These are phyloP conservation scores for Carduelis carduelis DNA, from an alignment of 2,797 vertebrate species.

Conservation along the genomic window DNA sequence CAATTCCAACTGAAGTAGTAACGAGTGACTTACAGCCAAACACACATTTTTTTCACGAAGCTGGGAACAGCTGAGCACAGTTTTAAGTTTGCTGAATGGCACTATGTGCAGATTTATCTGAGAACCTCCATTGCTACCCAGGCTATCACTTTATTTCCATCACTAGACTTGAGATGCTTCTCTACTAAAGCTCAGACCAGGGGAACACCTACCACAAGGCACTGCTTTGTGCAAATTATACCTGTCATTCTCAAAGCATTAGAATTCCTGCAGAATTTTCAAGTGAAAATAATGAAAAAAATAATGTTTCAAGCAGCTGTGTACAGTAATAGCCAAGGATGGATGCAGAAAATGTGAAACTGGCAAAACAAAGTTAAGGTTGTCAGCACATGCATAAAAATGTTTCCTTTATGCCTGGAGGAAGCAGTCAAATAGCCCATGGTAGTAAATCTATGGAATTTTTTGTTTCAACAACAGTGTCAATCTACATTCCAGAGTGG, in stretches of 20 bases:
- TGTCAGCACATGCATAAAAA: constrained; percentile 60
- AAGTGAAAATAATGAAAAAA: not conserved
- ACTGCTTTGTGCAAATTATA: not conserved
- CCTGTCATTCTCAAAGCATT: not conserved
- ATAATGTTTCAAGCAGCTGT: not conserved
- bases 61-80: not conserved
- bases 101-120: not conserved
- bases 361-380: constrained; percentile 58
- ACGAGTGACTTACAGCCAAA: not conserved
- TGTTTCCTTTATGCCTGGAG: not conserved
- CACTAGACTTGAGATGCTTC: not conserved
- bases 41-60: not conserved
- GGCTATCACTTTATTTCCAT: not conserved
- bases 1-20: not conserved
- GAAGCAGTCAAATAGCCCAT: not conserved
- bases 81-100: not conserved
- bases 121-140: not conserved
- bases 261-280: not conserved
- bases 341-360: constrained; percentile 37
- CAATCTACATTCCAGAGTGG: not conserved
- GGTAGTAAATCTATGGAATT: not conserved
- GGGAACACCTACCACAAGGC: not conserved
- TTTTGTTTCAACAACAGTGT: not conserved
- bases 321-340: constrained; percentile 21
- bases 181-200: not conserved